These are phyloP conservation scores for Erpornis zantholeuca DNA, from an alignment of 2,113 vertebrate species.

Conservation along the genomic window DNA sequence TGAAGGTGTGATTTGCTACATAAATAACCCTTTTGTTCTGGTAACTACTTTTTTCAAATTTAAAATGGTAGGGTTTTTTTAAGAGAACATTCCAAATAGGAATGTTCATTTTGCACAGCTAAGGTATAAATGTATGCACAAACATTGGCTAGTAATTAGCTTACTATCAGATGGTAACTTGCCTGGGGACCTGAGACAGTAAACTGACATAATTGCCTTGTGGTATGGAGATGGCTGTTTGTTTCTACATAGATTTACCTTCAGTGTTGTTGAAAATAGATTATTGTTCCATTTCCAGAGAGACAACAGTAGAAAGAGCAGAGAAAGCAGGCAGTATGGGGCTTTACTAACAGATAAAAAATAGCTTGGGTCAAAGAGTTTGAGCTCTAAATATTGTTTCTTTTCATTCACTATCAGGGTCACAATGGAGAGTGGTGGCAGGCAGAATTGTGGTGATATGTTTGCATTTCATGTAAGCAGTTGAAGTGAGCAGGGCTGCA, in stretches of 20 bases:
- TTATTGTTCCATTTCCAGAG: not conserved
- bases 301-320: not conserved
- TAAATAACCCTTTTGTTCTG: not conserved
- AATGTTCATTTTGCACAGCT: not conserved
- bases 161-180: not conserved
- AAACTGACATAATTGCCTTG: not conserved
- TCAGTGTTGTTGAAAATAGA: not conserved
- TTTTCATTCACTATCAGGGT: not conserved
- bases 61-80: not conserved
- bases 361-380: not conserved
- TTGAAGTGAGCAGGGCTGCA: not conserved
- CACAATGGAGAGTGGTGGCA: not conserved
- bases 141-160: not conserved
- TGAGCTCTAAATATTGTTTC: not conserved
- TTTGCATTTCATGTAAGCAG: not conserved
- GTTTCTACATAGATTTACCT: not conserved
- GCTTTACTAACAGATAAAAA: not conserved
- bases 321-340: not conserved
- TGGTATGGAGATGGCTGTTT: not conserved
- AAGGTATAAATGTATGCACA: not conserved
- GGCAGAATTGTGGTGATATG: not conserved
- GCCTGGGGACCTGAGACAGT: not conserved
- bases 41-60: not conserved
- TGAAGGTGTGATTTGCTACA: not conserved
- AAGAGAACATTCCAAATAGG: not conserved